Conservation (phyloP, 2,888 invertebrate species). For the Archaeoteleia sp. region DNA sequence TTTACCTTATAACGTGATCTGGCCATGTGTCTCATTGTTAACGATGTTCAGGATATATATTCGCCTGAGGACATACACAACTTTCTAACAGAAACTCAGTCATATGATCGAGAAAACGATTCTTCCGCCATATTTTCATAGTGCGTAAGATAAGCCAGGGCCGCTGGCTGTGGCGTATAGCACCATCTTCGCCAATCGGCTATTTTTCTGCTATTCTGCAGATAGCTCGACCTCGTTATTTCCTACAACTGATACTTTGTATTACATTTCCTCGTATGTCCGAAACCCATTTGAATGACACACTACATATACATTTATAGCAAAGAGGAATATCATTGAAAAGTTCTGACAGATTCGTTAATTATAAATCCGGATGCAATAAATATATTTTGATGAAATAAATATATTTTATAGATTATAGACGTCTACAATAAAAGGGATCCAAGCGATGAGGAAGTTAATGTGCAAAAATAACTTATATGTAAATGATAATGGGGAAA, state of each 20-base stretch:
- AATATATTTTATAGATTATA: too few relatives aligned
- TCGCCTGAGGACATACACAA: constrained; percentile 30
- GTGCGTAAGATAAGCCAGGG: constrained; percentile 46
- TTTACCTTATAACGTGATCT: too few relatives aligned
- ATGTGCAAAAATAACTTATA: too few relatives aligned
- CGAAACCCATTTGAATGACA: constrained; percentile 3
- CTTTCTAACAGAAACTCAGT: constrained; percentile 44
- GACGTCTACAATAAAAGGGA: too few relatives aligned
- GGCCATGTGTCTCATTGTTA: constrained; percentile 36
- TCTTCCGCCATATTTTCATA: constrained; percentile 50
- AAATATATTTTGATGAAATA: too few relatives aligned
- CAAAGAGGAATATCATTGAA: too few relatives aligned
- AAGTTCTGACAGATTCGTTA: too few relatives aligned
- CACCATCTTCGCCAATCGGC: constrained; percentile 53
- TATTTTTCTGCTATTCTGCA: constrained; percentile 52
- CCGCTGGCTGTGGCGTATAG: constrained; percentile 52
- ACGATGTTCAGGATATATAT: constrained; percentile 35
- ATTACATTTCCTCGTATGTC: constrained; percentile 8
- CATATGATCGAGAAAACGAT: constrained; percentile 24
- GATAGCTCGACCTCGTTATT: constrained; percentile 62
- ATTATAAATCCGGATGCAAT: too few relatives aligned
- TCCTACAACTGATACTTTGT: constrained; percentile 56
- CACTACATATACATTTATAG: too few relatives aligned
- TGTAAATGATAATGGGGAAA: too few relatives aligned
- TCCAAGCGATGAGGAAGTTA: too few relatives aligned